phyloP scores from a whole-genome alignment of 2,888 invertebrate species.

The Zele albiditarsus region DNA sequence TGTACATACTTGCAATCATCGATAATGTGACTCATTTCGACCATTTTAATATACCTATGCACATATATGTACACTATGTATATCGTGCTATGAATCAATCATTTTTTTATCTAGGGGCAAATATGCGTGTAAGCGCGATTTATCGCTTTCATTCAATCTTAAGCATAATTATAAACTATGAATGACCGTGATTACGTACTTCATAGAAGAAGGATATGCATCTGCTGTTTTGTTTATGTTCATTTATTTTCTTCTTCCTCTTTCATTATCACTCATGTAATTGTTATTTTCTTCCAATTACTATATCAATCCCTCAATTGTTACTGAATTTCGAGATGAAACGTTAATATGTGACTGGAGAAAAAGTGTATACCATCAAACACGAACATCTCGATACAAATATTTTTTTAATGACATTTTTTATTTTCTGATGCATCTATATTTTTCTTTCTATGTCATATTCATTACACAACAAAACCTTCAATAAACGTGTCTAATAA shows the following conservation, averaged over 20 bases:
- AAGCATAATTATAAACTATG: neutral
- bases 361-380: too few species aligned
- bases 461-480: too few species aligned
- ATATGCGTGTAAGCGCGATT: neutral
- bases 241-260: neutral
- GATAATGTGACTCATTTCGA: neutral
- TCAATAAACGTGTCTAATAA: too few species aligned
- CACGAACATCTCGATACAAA: too few species aligned
- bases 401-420: too few species aligned
- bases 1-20: constrained; percentile 42
- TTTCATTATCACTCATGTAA: neutral
- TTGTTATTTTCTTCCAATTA: neutral
- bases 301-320: neutral
- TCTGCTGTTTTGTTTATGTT: neutral
- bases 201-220: neutral
- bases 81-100: neutral
- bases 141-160: neutral
- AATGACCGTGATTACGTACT: neutral
- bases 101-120: neutral
- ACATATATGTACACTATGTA: neutral
- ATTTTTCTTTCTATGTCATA: too few species aligned
- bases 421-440: too few species aligned
- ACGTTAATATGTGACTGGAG: neutral
- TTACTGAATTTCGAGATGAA: neutral
- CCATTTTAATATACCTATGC: neutral